Percentiles rank a stretch among this genome's conserved stretches.
Evolutionary conservation across 2,113 vertebrate species (phyloP).

Genomic region (Colistium nudipinnis): DNA sequence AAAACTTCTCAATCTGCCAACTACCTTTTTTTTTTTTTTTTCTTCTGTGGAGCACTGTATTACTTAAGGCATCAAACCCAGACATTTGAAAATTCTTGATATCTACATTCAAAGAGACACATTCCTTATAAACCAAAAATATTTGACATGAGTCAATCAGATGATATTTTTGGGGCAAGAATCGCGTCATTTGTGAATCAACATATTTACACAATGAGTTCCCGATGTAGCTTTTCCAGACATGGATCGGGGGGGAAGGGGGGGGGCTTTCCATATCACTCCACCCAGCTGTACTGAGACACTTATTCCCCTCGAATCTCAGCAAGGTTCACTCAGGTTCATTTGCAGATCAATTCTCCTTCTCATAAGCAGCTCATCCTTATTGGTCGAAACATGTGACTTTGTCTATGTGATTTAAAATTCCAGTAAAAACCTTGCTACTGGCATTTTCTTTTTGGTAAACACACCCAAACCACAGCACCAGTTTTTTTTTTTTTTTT

Average conservation of each 20-base stretch:
- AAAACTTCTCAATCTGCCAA: too few relatives aligned
- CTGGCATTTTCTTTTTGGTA: constrained; percentile 24
- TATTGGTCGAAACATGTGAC: constrained; percentile 22
- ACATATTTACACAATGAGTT: constrained; percentile 59
- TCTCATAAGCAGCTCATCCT: constrained; percentile 38
- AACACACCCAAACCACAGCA: background rate
- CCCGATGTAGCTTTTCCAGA: constrained; percentile 54
- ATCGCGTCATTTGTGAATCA: constrained; percentile 32
- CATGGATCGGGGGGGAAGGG: constrained; percentile 64
- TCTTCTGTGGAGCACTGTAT: background rate
- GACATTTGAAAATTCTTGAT: background rate
- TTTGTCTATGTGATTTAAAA: constrained; percentile 17
- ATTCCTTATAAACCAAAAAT: background rate
- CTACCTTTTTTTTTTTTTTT: too few relatives aligned
- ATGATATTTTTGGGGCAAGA: too few relatives aligned
- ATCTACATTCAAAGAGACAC: background rate
- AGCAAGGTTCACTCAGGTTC: constrained; percentile 72
- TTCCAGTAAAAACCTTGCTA: constrained; percentile 25
- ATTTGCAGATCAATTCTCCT: constrained; percentile 51
- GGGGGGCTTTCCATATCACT: constrained; percentile 70
- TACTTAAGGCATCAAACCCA: constrained; percentile 1
- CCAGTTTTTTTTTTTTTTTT: constrained; percentile 3
- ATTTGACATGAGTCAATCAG: background rate
- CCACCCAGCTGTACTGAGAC: constrained; percentile 65
- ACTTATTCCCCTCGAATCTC: constrained; percentile 46